Evolutionary conservation across 2,797 vertebrate species (phyloP), one percentile per base, ranked within the genome.

Genomic region (Orestias chungarensis): DNA sequence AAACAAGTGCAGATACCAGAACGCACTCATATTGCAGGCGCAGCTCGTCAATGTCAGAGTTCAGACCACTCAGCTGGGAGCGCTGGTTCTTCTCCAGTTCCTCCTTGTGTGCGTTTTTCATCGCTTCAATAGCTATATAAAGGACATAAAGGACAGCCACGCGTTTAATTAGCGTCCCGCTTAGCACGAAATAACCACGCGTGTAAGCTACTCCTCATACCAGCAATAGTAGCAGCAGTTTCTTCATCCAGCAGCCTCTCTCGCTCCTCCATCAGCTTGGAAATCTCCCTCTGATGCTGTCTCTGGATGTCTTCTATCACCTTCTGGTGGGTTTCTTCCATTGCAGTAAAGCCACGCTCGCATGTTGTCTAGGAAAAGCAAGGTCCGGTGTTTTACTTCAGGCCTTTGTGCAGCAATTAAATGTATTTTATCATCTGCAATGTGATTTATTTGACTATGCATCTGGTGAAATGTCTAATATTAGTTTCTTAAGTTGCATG

Each of bases 291-390:
- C 90, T 99, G 98, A 88, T 99, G 97, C 84, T 99, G 97, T 86
- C 97, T 92, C 90, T 98, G 97, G 76, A 99, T 90, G 84, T 99
- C 98, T 54, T 97, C 97, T 0, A 99, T 94, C 79, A 98, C 95
- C 88, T 99, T 99, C 78, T 98, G 97, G 87, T 99, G 97, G 0
- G 97, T 99, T 87, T 99, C 97, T 84, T 99, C 98, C 98, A 99
- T 99, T 47, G 96, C 97, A 15, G 96, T 94, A 89, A 99, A 99
- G 49, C 98, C 98, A 55, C 97, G 95, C 88, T 99, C 98, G 70
- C 98, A 99, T 0, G 98, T 99, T 78, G 97, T 97, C 98, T 99
- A 84, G 15, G 35, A 49, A 43, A 46, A 31, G 27, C 69, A 59
- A 80, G 8, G 20, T 40, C 70, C 59, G 61, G 57, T 35, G 38